Conservation (phyloP, 2,888 invertebrate species). For the Ennomos fuscantarius region DNA sequence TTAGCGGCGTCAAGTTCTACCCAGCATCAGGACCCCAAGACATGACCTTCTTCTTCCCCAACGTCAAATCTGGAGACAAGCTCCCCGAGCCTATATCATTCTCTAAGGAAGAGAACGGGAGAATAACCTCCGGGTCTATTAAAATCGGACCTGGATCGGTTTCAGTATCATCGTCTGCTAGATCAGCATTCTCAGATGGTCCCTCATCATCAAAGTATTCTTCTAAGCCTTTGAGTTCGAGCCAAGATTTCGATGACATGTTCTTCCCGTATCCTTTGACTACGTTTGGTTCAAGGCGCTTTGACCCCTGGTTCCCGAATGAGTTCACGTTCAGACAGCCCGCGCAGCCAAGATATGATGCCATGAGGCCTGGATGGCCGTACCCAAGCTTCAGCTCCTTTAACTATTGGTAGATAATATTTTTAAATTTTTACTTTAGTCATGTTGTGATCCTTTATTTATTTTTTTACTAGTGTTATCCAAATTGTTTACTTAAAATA, state of each 20-base stretch:
- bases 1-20: constrained; percentile 59
- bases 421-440: constrained; percentile 8
- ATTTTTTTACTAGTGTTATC: constrained; percentile 19
- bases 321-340: constrained; percentile 42
- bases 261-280: constrained; percentile 38
- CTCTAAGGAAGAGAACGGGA: constrained; percentile 54
- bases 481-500: constrained; percentile 23
- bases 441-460: constrained; percentile 25
- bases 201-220: constrained; percentile 32
- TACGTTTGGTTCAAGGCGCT: constrained; percentile 39
- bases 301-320: constrained; percentile 51
- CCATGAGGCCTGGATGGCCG: constrained; percentile 49
- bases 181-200: constrained; percentile 46
- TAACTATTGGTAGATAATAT: constrained; percentile 46
- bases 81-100: constrained; percentile 49
- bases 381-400: constrained; percentile 58
- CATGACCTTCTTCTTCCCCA: constrained; percentile 28
- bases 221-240: constrained; percentile 9
- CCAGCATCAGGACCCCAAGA: constrained; percentile 38
- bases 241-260: constrained; percentile 28
- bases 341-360: constrained; percentile 40
- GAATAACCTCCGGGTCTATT: constrained; percentile 55
- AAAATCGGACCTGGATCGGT: constrained; percentile 61
- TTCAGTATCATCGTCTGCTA: constrained; percentile 57
- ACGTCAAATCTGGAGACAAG: constrained; percentile 36